These are phyloP conservation scores for Petromus typicus DNA, from an alignment of 2,113 vertebrate species.

Conservation along the genomic window DNA sequence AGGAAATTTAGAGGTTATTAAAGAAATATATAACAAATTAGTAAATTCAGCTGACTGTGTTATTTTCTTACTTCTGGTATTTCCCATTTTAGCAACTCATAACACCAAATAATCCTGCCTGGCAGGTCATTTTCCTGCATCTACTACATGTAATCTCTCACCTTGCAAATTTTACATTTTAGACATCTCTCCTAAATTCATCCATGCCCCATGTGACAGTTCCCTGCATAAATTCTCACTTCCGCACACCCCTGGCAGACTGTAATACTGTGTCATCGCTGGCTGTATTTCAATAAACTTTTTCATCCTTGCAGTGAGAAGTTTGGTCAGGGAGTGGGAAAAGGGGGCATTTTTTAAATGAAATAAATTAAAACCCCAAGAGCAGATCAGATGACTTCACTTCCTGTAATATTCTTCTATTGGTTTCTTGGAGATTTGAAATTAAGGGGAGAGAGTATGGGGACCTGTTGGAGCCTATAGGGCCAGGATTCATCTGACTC, in stretches of 20 bases:
- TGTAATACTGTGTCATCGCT: no score
- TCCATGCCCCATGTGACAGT: no score
- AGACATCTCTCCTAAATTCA: neutral
- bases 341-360: neutral
- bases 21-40: neutral
- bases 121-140: no score
- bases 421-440: neutral
- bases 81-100: neutral
- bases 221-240: neutral
- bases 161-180: no score
- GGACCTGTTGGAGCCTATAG: no score
- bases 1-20: neutral
- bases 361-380: neutral
- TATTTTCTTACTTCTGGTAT: neutral
- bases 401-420: neutral
- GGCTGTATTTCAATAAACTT: neutral
- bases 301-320: neutral
- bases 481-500: no score
- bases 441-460: neutral
- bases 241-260: no score
- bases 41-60: neutral
- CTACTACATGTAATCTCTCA: fast-evolving
- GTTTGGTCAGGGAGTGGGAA: neutral
- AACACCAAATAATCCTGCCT: fast-evolving
- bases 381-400: neutral